Percentiles rank a stretch among this genome's conserved stretches.
Conservation (phyloP, 2,888 invertebrate species). For the Disparrhopalites patrizii region DNA sequence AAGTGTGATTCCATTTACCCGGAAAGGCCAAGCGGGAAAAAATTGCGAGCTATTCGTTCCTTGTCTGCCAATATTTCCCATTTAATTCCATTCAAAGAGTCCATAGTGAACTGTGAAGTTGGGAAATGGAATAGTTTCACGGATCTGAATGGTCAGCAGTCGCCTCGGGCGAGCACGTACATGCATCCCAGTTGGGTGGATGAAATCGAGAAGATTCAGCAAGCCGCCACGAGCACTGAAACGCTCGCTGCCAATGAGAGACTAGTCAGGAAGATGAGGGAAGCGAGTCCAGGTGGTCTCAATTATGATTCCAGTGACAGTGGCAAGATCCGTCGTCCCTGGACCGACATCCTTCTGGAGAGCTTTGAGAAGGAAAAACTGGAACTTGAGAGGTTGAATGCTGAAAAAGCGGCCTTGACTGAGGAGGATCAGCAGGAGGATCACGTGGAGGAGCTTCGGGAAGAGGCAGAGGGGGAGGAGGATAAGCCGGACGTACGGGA, state of each 20-base stretch:
- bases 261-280: neutral
- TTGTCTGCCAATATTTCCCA: constrained; percentile 79
- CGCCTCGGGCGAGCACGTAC: constrained; percentile 19
- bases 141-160: constrained; percentile 36
- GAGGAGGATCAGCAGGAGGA: neutral
- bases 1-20: neutral
- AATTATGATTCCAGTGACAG: neutral
- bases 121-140: constrained; percentile 47
- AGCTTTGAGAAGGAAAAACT: constrained; percentile 46
- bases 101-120: constrained; percentile 29
- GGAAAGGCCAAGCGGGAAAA: constrained; percentile 59
- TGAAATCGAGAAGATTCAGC: constrained; percentile 45
- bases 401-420: neutral
- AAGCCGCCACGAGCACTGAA: constrained; percentile 35
- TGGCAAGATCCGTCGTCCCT: constrained; percentile 41
- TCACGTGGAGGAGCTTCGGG: neutral
- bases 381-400: constrained; percentile 31
- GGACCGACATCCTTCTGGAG: constrained; percentile 48
- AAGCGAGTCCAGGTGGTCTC: neutral
- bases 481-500: constrained; percentile 23
- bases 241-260: constrained; percentile 31
- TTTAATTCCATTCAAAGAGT: constrained; percentile 56
- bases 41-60: constrained; percentile 69
- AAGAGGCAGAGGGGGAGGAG: neutral
- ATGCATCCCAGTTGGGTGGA: constrained; percentile 48